Evolutionary conservation across 2,797 vertebrate species (phyloP).

Genomic region (Fundulus diaphanus): DNA sequence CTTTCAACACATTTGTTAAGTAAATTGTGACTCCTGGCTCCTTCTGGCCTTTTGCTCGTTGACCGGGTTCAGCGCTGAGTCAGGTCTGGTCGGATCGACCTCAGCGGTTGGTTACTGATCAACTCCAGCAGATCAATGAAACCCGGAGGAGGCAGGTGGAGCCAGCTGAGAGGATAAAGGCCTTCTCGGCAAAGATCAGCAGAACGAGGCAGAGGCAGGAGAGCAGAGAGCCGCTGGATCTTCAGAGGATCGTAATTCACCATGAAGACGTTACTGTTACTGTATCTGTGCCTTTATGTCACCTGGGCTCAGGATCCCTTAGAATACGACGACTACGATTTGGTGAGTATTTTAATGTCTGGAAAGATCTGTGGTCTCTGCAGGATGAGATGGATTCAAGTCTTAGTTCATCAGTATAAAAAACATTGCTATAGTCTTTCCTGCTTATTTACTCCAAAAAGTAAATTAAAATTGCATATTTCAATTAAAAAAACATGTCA

Average conservation of each 20-base stretch:
- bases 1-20: not conserved
- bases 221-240: not conserved
- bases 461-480: not conserved
- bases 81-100: conserved; percentile 28
- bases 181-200: not conserved
- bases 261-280: conserved; percentile 59
- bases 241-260: not conserved
- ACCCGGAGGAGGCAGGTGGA: not conserved
- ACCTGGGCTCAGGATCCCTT: not conserved
- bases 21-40: not conserved
- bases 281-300: conserved; percentile 40
- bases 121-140: conserved; percentile 26
- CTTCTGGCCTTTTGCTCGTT: conserved; percentile 38
- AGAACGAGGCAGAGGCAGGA: not conserved
- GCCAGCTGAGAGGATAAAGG: conserved; percentile 40
- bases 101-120: conserved; percentile 16
- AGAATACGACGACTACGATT: conserved; percentile 62
- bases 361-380: not conserved
- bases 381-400: not conserved
- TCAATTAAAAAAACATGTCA: not conserved
- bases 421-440: not conserved
- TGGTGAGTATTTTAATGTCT: conserved; percentile 48
- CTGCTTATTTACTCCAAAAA: too few species aligned
- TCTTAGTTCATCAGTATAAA: not conserved
- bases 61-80: conserved; percentile 12